Conservation (phyloP, 2,113 vertebrate genomes). For the Microcebus lehilahytsara region DNA sequence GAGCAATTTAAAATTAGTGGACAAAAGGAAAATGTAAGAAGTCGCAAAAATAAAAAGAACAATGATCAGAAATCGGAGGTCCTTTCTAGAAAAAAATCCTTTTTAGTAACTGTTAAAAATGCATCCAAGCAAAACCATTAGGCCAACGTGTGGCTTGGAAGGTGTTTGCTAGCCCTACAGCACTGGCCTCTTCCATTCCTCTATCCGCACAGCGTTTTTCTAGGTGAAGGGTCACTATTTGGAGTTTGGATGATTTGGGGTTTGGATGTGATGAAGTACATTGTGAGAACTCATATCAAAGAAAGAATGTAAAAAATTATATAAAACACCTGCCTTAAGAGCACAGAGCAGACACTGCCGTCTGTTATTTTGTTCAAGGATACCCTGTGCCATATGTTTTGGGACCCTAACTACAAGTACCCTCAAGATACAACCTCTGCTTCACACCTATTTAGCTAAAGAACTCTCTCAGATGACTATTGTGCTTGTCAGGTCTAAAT, state of each 20-base stretch:
- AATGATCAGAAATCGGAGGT: background rate
- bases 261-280: background rate
- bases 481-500: constrained; percentile 73
- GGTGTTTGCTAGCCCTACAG: background rate
- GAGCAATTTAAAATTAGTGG: too few relatives aligned
- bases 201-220: background rate
- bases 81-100: background rate
- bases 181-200: background rate
- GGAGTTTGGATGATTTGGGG: background rate
- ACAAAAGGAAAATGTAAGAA: background rate
- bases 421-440: constrained; percentile 73
- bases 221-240: background rate
- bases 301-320: background rate
- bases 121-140: background rate
- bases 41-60: background rate
- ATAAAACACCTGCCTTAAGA: background rate
- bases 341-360: background rate
- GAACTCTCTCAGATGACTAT: constrained; percentile 73
- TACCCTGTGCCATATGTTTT: constrained; percentile 70
- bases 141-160: background rate
- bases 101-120: background rate
- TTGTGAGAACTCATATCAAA: background rate
- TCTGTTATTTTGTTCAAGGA: constrained; percentile 56
- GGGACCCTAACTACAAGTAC: constrained; percentile 64
- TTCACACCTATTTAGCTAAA: constrained; percentile 79